Conservation (phyloP, 2,888 invertebrate genomes). For the Cheilosia vernalis region DNA sequence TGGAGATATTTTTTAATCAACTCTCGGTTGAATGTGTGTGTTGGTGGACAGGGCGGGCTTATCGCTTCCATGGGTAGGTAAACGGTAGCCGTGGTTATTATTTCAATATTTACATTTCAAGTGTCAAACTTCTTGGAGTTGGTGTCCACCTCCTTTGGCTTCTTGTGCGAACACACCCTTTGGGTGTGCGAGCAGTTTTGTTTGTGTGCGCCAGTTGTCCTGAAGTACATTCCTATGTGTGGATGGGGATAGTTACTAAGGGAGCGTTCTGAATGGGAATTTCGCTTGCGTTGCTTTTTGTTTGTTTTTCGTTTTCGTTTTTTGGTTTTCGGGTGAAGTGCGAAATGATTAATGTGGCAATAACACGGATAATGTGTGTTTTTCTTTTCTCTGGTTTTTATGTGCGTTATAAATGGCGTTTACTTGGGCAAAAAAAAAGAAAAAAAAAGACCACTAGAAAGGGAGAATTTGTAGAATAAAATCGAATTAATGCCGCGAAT, state of each 20-base stretch:
- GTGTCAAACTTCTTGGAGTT: conserved; percentile 69
- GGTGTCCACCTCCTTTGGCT: conserved; percentile 72
- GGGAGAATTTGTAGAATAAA: conserved; percentile 49
- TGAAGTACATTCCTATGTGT: conserved; percentile 5
- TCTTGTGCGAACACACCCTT: conserved; percentile 71
- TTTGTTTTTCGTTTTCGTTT: conserved; percentile 65
- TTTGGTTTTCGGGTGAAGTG: conserved; percentile 65
- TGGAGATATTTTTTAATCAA: conserved; percentile 40
- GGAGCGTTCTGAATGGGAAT: conserved; percentile 53
- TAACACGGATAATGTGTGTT: conserved; percentile 76
- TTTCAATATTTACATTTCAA: conserved; percentile 72
- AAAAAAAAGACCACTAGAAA: conserved; percentile 29
- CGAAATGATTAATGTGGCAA: conserved; percentile 75
- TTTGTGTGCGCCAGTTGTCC: conserved; percentile 4
- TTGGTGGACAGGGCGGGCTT: conserved; percentile 40
- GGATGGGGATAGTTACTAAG: conserved; percentile 10
- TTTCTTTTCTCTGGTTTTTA: conserved; percentile 66
- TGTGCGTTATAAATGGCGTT: conserved; percentile 67
- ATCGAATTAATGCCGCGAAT: conserved; percentile 67
- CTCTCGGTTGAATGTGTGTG: conserved; percentile 12
- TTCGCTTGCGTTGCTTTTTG: conserved; percentile 44
- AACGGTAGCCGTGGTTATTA: conserved; percentile 66
- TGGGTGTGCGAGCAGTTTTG: conserved; percentile 12
- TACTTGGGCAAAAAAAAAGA: conserved; percentile 45
- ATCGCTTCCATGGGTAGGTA: not conserved